A percentile compares a stretch with the other conserved stretches of the same genome.
These are phyloP conservation scores for Melitaea cinxia DNA, from an alignment of 1,140 invertebrate species.

Conservation along the genomic window DNA sequence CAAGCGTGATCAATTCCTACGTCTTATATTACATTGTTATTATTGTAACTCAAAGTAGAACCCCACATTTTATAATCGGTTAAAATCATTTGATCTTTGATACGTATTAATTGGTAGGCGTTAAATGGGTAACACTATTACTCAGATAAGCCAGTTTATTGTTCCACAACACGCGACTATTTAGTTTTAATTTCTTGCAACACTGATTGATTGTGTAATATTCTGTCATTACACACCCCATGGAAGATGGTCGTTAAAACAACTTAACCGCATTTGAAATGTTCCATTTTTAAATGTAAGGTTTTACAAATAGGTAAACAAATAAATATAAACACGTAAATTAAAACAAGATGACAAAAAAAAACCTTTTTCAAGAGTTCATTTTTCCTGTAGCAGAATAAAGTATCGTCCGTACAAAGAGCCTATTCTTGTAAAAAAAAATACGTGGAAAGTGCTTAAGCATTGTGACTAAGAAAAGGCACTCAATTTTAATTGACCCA, in stretches of 20 bases:
- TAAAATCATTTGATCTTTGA: constrained; percentile 9
- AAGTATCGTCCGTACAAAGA: background rate
- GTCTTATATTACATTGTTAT: too few species aligned
- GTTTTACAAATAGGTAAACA: background rate
- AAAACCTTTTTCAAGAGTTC: background rate
- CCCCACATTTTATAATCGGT: too few species aligned
- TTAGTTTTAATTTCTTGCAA: constrained; percentile 39
- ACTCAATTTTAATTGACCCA: constrained; percentile 55
- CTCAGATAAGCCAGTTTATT: constrained; percentile 54
- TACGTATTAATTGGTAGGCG: constrained; percentile 17
- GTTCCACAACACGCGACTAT: constrained; percentile 46
- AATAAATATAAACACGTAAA: background rate
- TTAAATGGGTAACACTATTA: constrained; percentile 39
- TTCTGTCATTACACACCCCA: constrained; percentile 15
- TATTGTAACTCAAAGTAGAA: too few species aligned
- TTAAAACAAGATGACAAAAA: background rate
- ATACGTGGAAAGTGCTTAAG: constrained; percentile 18
- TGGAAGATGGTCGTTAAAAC: constrained; percentile 20
- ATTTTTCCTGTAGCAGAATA: background rate
- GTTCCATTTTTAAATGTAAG: background rate
- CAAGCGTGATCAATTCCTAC: too few species aligned
- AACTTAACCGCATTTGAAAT: constrained; percentile 13
- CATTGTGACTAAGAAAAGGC: constrained; percentile 25
- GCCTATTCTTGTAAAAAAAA: background rate
- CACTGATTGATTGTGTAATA: constrained; percentile 38